Evolutionary conservation across 2,797 vertebrate genomes (phyloP).

Genomic region (Halcyon badia): DNA sequence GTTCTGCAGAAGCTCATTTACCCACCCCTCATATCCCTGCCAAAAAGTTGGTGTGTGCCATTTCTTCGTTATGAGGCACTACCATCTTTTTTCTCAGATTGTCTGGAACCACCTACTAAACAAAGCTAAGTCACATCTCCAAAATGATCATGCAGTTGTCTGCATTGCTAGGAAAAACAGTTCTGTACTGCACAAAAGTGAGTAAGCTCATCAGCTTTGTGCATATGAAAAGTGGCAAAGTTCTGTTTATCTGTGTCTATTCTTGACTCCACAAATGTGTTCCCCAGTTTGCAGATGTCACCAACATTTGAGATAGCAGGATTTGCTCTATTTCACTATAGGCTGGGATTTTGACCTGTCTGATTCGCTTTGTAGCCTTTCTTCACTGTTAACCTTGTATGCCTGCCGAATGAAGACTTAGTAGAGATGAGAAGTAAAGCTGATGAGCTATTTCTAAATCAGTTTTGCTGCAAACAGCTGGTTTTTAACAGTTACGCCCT

Average conservation of each 20-base stretch:
- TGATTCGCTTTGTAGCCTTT: neutral
- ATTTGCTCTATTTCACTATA: neutral
- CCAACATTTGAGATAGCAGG: neutral
- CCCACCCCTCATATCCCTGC: neutral
- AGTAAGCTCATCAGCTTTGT: neutral
- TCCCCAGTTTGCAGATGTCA: neutral
- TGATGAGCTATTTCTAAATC: neutral
- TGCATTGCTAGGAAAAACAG: neutral
- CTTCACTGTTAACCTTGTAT: neutral
- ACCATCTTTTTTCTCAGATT: neutral
- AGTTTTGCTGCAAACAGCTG: neutral
- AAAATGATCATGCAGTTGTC: fast-evolving
- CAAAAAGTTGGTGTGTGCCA: neutral
- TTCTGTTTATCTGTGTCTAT: neutral
- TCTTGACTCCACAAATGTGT: neutral
- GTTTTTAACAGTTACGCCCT: neutral
- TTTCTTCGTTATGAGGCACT: neutral
- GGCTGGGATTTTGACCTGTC: neutral
- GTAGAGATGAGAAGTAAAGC: neutral
- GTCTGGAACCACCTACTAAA: neutral
- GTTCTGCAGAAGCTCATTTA: neutral
- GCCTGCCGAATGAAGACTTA: neutral
- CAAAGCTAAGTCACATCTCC: neutral
- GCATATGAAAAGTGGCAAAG: neutral
- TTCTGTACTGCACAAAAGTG: neutral